These are phyloP conservation scores for Oreotrochilus melanogaster DNA, from an alignment of 2,113 vertebrate genomes.

Conservation along the genomic window DNA sequence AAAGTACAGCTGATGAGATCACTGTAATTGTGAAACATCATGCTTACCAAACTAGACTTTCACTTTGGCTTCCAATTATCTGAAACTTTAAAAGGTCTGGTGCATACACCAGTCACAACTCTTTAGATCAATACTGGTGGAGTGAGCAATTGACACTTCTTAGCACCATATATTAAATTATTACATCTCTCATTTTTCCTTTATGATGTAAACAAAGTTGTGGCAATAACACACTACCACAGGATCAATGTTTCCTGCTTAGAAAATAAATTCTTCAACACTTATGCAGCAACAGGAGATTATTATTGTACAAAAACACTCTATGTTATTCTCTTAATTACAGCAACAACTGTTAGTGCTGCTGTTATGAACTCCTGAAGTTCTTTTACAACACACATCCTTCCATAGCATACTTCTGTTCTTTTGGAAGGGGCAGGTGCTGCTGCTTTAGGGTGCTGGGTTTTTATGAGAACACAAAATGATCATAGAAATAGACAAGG, in stretches of 20 bases:
- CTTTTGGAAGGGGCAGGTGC: background rate
- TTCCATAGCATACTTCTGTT: background rate
- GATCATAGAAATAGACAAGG: background rate
- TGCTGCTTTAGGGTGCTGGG: background rate
- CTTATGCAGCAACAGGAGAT: slow-evolving; percentile 42
- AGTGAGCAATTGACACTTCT: slow-evolving; percentile 31
- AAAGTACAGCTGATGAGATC: background rate
- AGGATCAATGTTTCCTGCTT: slow-evolving; percentile 49
- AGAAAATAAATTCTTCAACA: slow-evolving; percentile 61
- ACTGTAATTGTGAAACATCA: background rate
- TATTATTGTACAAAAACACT: slow-evolving; percentile 21
- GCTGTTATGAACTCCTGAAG: background rate
- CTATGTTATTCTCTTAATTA: slow-evolving; percentile 56
- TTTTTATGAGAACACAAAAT: background rate
- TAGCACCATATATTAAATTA: slow-evolving; percentile 58
- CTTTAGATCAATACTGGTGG: background rate
- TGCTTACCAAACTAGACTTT: background rate
- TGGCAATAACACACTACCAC: slow-evolving; percentile 7
- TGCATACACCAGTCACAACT: background rate
- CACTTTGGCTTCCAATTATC: background rate
- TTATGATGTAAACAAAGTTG: slow-evolving; percentile 56
- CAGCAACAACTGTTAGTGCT: background rate
- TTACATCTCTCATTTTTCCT: slow-evolving; percentile 50
- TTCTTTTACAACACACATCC: background rate
- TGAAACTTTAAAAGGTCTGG: slow-evolving; percentile 5